Evolutionary conservation across 2,888 invertebrate genomes (phyloP), one percentile per base, ranked within the genome.

Genomic region (Philonicus albiceps): DNA sequence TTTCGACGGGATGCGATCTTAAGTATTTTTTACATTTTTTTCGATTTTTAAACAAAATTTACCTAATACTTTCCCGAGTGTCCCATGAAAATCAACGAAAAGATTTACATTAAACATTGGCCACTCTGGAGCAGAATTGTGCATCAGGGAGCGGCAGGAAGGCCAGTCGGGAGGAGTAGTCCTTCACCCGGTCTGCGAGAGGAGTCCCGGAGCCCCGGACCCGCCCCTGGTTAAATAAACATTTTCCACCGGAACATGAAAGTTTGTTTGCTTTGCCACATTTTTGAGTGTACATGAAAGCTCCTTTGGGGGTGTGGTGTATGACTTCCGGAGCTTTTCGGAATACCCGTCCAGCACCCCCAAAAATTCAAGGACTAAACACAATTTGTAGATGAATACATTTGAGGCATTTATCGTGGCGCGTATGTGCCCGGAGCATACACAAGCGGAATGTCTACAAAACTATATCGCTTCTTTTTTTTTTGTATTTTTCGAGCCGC

Each of bases 271-370:
- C 27, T 76, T 76, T 37, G 76, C 76, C 76, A 43, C 76, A 76
- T 27, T 76, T 40, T 27, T 40, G 31, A 75, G 30, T 75, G 75
- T 75, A 16, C 75, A 75, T 34, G 76, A 76, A 40, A 76, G 40
- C 76, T 76, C 40, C 40, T 76, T 76, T 19, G 37, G 19, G 40
- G 76, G 76, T 22, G 76, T 22, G 76, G 76, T 40, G 13, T 34
- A 43, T 76, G 76, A 76, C 76, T 76, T 76, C 76, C 76, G 76
- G 76, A 76, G 76, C 76, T 76, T 76, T 76, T 76, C 34, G 76
- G 49, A n/a, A 6, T 49, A 6, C 49, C 49, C 49, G n/a, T n/a
- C n/a, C 49, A 49, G 49, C 4, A 5, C 43, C 76, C 75, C n/a
- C n/a, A n/a, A n/a, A 37, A 73, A 34, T 27, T 75, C 34, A 34